Evolutionary conservation across 1,140 invertebrate genomes (phyloP), one percentile per base, ranked within the genome.

Genomic region (Halesus radiatus): DNA sequence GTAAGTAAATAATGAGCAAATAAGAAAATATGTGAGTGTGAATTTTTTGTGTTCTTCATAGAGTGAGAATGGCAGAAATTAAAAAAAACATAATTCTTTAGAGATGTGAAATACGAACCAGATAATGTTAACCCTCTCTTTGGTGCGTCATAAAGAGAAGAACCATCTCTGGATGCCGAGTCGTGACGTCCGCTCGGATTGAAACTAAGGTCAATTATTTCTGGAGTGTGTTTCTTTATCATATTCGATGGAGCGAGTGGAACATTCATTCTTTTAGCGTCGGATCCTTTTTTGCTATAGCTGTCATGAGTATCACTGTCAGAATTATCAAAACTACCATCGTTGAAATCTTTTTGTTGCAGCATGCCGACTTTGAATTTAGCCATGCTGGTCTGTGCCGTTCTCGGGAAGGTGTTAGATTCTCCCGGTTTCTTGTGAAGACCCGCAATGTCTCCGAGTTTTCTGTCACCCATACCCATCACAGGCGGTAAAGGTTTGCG

Each of bases 151-250:
- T 54, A 52, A 70, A 68, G 7, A 84, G 84, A 50, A 86, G 86
- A 50, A 80, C 23, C 23, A 75, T 78, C 87, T 89, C 32, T 88
- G 86, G 22, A 85, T 84, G 45, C 87, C 86, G 29, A 86, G 84
- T 81, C 86, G 84, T 8, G 80, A 77, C 0, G 77, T 20, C 54
- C 68, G 82, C 16, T 86, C 84, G 0, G 85, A 84, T 62, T 85
- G 0, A 85, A 88, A 78, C 90, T 91, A n/a, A 92, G 84, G 81
- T 91, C 92, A 73, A 92, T 91, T 22, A 92, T 91, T 79, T 92
- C 92, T 1, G 86, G 88, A 68, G 86, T 86, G 79, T 89, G 85
- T 85, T 88, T 89, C 18, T 85, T 84, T 18, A 83, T 83, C 5
- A 75, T 81, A 85, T 85, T 83, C 86, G 86, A 29, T 85, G 85